Evolutionary conservation across 30 jellyfish, hydroid and myxozoan genomes (phyloP), one percentile per base, ranked within the genome.

Genomic region (Mastigias papua): DNA sequence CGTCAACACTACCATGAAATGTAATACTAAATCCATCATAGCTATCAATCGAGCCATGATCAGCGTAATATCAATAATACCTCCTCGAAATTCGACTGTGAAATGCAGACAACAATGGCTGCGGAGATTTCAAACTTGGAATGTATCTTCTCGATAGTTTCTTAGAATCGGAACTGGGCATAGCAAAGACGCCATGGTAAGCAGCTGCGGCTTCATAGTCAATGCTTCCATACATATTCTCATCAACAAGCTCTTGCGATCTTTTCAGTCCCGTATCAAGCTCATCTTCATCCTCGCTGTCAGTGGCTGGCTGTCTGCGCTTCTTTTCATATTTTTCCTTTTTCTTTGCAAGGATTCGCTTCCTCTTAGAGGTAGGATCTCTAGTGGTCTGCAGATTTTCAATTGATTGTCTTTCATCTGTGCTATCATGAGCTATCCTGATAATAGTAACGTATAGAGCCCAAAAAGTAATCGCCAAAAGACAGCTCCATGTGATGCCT

Each of bases 111-210:
- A 85, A 51, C 68, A 85, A 42, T 42, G 94, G 94, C 57, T 85
- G 94, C 15, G 94, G 94, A 17, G 94, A 85, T 29, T 85, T 74
- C 74, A 85, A 85, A 63, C 94, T 85, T 17, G 94, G 94, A 1
- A 85, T 73, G 60, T 32, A 60, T 70, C 76, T 26, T 20, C 20
- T 13, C 25, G 66, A 3, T 27, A 60, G 23, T 33, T 63, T 42
- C 8, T 37, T 51, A 0, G 83, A 32, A 61, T 23, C 65, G 16
- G 48, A 19, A 35, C 6, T 5, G 3, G 88, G 46, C 66, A 42
- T 27, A 25, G 73, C 90, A 48, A 80, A 80, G n/a, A 80, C 90
- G 34, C 81, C 69, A 46, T 85, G 33, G 46, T 48, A 85, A 28
- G 51, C 88, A 42, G 31, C 82, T 34, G 76, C 71, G 0, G 51